Evolutionary conservation across 2,888 invertebrate species (phyloP), one percentile per base, ranked within the genome.

Genomic region (Loripinus fragilis): DNA sequence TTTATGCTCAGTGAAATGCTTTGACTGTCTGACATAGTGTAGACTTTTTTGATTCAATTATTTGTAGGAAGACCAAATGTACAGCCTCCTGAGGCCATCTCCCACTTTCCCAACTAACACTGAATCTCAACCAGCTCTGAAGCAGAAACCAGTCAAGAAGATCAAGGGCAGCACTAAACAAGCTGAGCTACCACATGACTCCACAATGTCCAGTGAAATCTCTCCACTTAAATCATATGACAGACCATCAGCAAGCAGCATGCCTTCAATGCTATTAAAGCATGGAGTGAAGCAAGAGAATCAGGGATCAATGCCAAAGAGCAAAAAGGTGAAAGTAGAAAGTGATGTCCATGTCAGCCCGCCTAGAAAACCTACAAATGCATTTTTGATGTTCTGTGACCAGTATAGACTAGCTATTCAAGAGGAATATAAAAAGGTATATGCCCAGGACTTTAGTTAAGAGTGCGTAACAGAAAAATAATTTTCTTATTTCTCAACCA

Each of bases 341-440:
- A 88, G 82, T 76, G 88, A 85, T 10, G 85, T 10, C 8, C 65
- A n/a, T 35, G 38, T 38, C 7, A 86, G 3, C 20, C 41, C 45
- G 23, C 42, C 38, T 1, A 67, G 28, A 25, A 67, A 67, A n/a
- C 67, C 67, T 23, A 41, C 67, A 2, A 67, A 67, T 87, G 91
- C 91, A 35, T 92, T 91, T 75, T 78, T 90, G 23, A 88, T 91
- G 88, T 92, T 91, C 75, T 90, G 90, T 85, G 89, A 91, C 60
- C 89, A 91, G 50, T 88, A 90, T 52, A 86, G 88, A 55, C 79
- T 87, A 7, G 71, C 79, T 33, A 85, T 92, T 30, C 89, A 90
- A 69, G 91, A 91, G 60, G 88, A 90, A 38, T 92, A 89, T 81
- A 86, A 87, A 38, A 87, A 90, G 90, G 92, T 91, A 38, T 45